Evolutionary conservation across 2,113 vertebrate genomes (phyloP).

Genomic region (Rhinoptilus africanus): DNA sequence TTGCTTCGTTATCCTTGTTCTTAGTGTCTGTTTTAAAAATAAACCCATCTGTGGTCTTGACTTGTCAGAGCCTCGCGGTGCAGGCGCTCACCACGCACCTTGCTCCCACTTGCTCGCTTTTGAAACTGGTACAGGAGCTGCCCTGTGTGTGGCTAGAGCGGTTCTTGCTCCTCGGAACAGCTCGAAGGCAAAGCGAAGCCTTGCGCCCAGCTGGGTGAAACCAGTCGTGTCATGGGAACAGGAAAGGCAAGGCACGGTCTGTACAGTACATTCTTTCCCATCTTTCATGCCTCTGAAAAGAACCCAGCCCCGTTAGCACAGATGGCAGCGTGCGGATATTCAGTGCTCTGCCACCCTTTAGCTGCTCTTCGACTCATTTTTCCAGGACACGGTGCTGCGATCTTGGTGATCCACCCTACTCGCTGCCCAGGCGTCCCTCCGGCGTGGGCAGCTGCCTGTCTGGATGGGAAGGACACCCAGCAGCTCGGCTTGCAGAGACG

Average conservation of each 20-base stretch:
- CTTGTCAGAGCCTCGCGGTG: background rate
- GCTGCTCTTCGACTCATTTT: background rate
- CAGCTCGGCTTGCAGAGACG: background rate
- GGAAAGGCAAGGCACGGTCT: background rate
- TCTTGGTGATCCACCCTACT: accelerated
- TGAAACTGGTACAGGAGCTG: background rate
- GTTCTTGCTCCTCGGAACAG: background rate
- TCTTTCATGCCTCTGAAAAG: background rate
- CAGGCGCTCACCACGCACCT: background rate
- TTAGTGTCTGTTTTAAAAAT: background rate
- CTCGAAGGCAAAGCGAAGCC: background rate
- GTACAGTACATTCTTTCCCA: no score
- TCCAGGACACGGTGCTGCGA: accelerated
- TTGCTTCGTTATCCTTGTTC: background rate
- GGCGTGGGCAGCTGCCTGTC: background rate
- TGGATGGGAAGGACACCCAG: background rate
- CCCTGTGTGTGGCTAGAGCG: no score
- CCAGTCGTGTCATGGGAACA: background rate
- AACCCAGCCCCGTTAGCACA: background rate
- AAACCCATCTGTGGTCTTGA: background rate
- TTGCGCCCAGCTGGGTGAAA: background rate
- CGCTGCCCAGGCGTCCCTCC: background rate
- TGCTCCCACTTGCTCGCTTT: accelerated
- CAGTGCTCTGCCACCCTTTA: background rate
- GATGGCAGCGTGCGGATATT: accelerated